Percentiles rank a stretch among this genome's conserved stretches.
These are phyloP conservation scores for Salvelinus namaycush DNA, from an alignment of 2,113 vertebrate genomes.

Conservation along the genomic window DNA sequence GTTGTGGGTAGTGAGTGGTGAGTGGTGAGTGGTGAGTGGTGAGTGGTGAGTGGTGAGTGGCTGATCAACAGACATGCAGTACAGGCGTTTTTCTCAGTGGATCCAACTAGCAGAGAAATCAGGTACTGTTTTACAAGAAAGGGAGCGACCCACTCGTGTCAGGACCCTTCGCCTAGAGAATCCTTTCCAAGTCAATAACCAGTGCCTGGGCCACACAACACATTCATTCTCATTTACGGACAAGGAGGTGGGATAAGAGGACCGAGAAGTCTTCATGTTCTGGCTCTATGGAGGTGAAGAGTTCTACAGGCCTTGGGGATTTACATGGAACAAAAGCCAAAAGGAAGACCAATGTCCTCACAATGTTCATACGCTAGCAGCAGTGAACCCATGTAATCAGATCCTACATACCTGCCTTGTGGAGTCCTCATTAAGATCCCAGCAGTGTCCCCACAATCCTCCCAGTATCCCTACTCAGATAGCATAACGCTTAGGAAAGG, in stretches of 20 bases:
- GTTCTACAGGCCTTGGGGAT: neutral
- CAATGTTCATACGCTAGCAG: neutral
- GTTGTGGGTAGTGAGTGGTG: no score
- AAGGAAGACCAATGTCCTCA: neutral
- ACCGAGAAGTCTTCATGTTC: neutral
- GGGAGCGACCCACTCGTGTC: slow-evolving; percentile 65
- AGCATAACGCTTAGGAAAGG: slow-evolving; percentile 42
- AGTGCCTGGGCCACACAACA: slow-evolving; percentile 34
- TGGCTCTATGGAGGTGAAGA: neutral
- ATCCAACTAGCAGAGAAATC: slow-evolving; percentile 90
- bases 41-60: no score
- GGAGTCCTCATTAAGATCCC: neutral
- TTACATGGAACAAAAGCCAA: neutral
- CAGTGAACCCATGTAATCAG: neutral
- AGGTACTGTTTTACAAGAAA: slow-evolving; percentile 43
- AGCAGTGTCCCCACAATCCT: neutral
- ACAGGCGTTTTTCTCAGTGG: slow-evolving; percentile 81
- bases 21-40: no score
- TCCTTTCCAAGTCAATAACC: slow-evolving; percentile 78
- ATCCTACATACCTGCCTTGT: neutral
- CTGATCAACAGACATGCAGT: slow-evolving; percentile 74
- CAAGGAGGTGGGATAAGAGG: neutral
- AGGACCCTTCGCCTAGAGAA: slow-evolving; percentile 72
- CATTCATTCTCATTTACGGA: slow-evolving; percentile 45
- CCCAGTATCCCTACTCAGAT: slow-evolving; percentile 23